These are phyloP conservation scores for Micromesistius poutassou DNA, from an alignment of 2,797 vertebrate genomes.

Conservation along the genomic window DNA sequence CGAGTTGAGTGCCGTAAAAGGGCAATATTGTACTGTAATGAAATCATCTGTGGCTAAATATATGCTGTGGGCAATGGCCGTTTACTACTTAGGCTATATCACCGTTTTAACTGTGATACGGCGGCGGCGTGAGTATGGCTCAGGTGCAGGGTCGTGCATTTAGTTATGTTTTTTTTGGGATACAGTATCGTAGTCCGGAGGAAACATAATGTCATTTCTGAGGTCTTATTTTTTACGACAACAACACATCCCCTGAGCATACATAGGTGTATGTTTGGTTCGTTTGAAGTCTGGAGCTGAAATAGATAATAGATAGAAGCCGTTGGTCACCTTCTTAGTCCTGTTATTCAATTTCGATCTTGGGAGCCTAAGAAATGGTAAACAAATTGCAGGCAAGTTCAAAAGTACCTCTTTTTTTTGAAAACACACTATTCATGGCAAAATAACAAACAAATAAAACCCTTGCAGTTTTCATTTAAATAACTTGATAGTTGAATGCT, in stretches of 20 bases:
- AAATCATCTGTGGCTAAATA: neutral
- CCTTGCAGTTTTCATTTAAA: neutral
- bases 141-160: neutral
- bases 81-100: neutral
- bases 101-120: neutral
- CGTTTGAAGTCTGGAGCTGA: neutral
- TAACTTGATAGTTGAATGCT: neutral
- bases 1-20: neutral
- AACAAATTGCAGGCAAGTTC: neutral
- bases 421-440: neutral
- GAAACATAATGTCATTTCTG: neutral
- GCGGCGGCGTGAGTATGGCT: too few species aligned
- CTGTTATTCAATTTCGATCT: neutral
- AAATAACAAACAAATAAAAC: neutral
- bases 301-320: neutral
- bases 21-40: neutral
- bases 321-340: conserved; percentile 7
- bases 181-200: neutral
- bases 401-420: neutral
- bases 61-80: neutral
- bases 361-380: neutral
- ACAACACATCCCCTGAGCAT: too few species aligned
- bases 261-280: neutral
- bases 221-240: neutral
- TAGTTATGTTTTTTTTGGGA: neutral